Evolutionary conservation across 1,140 invertebrate genomes (phyloP), one percentile per base, ranked within the genome.

Genomic region (Drosophila setifemur): DNA sequence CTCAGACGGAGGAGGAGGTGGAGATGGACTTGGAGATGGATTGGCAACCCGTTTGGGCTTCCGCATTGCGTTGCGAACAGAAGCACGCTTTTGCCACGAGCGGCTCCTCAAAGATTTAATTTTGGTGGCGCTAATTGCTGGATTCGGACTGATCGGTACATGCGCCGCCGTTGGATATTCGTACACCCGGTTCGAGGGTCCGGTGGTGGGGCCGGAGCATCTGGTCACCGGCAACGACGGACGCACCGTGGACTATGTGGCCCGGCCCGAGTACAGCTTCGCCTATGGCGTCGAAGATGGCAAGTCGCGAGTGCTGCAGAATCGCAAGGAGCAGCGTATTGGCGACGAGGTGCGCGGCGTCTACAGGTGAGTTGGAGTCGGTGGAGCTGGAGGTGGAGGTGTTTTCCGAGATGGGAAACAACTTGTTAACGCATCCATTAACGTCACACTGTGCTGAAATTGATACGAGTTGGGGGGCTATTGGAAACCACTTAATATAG

Each of bases 231-330:
- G 92, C 60, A 91, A 91, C 8, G 92, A 93, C 28, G 91, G 92
- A 63, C 72, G 72, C 66, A 74, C 93, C 16, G 53, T 61, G 3
- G 93, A 94, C 82, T 94, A 93, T 88, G 91, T 93, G 92, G 93
- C 93, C 4, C 93, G 93, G 73, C 93, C 94, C 3, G 93, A 94
- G 78, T 95, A 95, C 69, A 91, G 92, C 25, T 95, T 94, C 85
- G 91, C 93, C 1, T 95, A 95, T 79, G 94, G 94, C 29, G 93
- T 95, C 8, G 92, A 94, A 57, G 94, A 95, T 90, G 93, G 93
- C 1, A 91, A 92, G 73, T 94, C 92, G 64, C 94, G 95, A 35
- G 94, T 95, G 88, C 92, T 92, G 47, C 94, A 95, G 87, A 93
- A 92, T 64, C 94, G 94, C 61, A 92, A 93, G 66, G 94, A 95